Base-by-base conservation (phyloP, 2,888 invertebrate species). In the Mesorhabditis spiculigera region DNA sequence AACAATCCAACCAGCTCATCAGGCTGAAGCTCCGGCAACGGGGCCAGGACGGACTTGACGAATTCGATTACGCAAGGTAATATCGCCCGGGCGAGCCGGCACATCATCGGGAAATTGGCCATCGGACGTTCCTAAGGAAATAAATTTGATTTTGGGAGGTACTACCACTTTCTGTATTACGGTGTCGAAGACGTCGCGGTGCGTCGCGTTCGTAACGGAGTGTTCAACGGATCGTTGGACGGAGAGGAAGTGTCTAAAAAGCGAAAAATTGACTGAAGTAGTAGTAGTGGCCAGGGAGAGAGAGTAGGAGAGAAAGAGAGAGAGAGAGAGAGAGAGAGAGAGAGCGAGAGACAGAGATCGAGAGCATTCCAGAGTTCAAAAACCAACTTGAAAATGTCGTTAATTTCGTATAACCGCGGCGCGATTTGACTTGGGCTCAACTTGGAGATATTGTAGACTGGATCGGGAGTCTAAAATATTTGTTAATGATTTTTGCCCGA, bases 61-160 rank as follows among this genome's bases (percentile, higher is more conserved):
- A 50, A 50, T 50, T 50, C 58, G n/a, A 50, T 50, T 3, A 50
- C 8, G n/a, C 58, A 50, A 10, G 58, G 58, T n/a, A 50, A 50
- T 13, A 50, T 50, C 1, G 58, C 58, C 3, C 58, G 1, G 10
- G 58, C 58, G 2, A 50, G 58, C n/a, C 58, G 58, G 3, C 58
- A 50, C 58, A 50, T 50, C 58, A n/a, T 50, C n/a, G 58, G 58
- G 58, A 50, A 50, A 50, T 10, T 50, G 58, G 58, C 58, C 8
- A 50, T 10, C 10, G 58, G 58, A 13, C 58, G 8, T n/a, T 50
- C 58, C 58, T 50, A n/a, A 50, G n/a, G n/a, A 50, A 50, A 1
- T 28, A 50, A 50, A n/a, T n/a, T n/a, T n/a, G n/a, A 50, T n/a
- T 50, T 50, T 50, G 58, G 8, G 58, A 50, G 8, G n/a, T 13